Evolutionary conservation across 2,113 vertebrate species (phyloP).

Genomic region (Epinephelus fuscoguttatus): DNA sequence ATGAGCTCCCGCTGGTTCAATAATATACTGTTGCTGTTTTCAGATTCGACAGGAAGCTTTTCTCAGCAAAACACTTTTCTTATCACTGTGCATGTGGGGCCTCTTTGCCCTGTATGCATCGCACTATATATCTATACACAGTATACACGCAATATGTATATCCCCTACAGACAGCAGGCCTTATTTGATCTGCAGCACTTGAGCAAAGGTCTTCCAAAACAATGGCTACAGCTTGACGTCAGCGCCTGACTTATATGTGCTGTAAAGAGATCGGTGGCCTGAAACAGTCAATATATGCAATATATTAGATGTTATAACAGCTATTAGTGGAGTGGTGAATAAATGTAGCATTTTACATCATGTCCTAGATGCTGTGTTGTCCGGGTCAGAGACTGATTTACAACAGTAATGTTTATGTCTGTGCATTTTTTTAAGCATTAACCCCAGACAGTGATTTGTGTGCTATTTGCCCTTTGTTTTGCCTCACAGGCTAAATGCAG

Average conservation of each 20-base stretch:
- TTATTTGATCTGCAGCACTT: conserved; percentile 40
- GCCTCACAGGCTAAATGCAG: background rate
- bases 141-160: background rate
- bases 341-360: background rate
- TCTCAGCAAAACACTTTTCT: conserved; percentile 23
- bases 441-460: background rate
- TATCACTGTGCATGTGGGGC: conserved; percentile 15
- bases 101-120: background rate
- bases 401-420: background rate
- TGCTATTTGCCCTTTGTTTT: background rate
- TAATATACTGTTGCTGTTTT: conserved; percentile 9
- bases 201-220: conserved; percentile 33
- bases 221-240: conserved; percentile 41
- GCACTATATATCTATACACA: conserved; percentile 6
- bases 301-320: conserved; percentile 16
- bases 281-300: conserved; percentile 9
- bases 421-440: background rate
- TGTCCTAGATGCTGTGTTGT: background rate
- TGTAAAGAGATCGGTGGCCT: background rate
- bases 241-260: conserved; percentile 3
- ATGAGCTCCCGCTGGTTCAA: background rate
- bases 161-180: conserved; percentile 6
- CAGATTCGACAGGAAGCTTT: conserved; percentile 33
- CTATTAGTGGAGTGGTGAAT: conserved; percentile 6
- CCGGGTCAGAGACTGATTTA: background rate